These are phyloP conservation scores for Brotula barbata DNA, from an alignment of 2,797 vertebrate genomes.

Conservation along the genomic window DNA sequence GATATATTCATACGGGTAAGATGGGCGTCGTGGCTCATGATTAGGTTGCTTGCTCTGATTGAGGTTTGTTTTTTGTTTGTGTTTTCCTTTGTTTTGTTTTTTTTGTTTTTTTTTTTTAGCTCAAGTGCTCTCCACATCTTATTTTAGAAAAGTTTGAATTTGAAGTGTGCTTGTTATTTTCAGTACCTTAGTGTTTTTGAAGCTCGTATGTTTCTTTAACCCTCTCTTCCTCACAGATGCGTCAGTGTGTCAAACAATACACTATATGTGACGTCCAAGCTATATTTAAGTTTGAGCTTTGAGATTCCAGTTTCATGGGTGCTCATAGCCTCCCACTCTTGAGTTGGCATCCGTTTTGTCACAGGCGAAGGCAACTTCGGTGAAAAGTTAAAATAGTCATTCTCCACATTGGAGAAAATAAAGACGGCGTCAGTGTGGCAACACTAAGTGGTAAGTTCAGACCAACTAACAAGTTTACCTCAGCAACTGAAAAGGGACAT, in stretches of 20 bases:
- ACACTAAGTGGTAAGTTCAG: slow-evolving; percentile 72
- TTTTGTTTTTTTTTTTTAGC: slow-evolving; percentile 34
- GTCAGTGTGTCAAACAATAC: slow-evolving; percentile 68
- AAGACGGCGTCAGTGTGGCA: slow-evolving; percentile 66
- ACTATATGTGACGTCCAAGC: slow-evolving; percentile 58
- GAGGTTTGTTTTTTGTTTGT: slow-evolving; percentile 42
- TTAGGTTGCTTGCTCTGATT: slow-evolving; percentile 71
- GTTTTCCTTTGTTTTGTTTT: slow-evolving; percentile 13
- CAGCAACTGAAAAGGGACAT: slow-evolving; percentile 69
- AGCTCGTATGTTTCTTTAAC: slow-evolving; percentile 45
- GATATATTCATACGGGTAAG: slow-evolving; percentile 85
- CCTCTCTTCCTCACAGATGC: slow-evolving; percentile 43
- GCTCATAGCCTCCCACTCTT: slow-evolving; percentile 38
- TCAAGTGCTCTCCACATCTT: slow-evolving; percentile 48
- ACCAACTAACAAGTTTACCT: slow-evolving; percentile 76
- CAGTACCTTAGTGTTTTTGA: slow-evolving; percentile 61
- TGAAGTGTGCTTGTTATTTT: slow-evolving; percentile 69
- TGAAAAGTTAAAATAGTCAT: slow-evolving; percentile 66
- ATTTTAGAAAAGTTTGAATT: slow-evolving; percentile 66
- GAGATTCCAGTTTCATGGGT: slow-evolving; percentile 55
- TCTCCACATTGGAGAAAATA: slow-evolving; percentile 84
- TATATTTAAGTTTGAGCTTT: slow-evolving; percentile 46
- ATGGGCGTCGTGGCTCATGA: slow-evolving; percentile 72
- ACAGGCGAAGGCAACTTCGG: slow-evolving; percentile 65
- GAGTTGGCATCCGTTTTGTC: slow-evolving; percentile 66